A percentile compares a stretch with the other conserved stretches of the same genome.
Evolutionary conservation across 2,113 vertebrate species (phyloP).

Genomic region (Pomatorhinus ruficollis): DNA sequence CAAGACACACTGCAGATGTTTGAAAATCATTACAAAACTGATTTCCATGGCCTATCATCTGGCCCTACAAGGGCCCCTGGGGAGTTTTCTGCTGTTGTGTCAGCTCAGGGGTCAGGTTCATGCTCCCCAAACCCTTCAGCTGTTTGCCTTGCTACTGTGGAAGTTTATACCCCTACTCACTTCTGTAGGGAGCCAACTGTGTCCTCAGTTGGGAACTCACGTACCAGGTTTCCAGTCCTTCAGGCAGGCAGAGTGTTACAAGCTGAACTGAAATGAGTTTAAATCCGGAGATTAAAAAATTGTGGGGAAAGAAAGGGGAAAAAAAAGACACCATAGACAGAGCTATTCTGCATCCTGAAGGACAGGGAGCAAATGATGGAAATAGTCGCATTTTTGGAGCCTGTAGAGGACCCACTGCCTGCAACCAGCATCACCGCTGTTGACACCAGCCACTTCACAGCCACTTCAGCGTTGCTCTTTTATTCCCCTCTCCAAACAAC

Average conservation of each 20-base stretch:
- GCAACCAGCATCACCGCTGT: neutral
- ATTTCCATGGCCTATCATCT: neutral
- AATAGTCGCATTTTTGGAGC: neutral
- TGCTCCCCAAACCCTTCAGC: neutral
- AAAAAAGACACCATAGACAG: neutral
- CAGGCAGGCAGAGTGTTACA: neutral
- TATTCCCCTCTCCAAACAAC: neutral
- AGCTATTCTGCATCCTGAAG: neutral
- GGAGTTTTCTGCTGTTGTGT: neutral
- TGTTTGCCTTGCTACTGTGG: neutral
- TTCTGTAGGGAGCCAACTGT: neutral
- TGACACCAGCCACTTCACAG: neutral
- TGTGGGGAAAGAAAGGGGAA: rapidly evolving
- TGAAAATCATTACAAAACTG: neutral
- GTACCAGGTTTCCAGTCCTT: neutral
- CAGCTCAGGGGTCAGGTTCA: neutral
- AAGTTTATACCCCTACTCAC: neutral
- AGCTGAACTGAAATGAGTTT: rapidly evolving
- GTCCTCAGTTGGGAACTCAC: neutral
- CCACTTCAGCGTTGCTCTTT: neutral
- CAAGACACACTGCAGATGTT: neutral
- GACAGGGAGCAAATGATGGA: neutral
- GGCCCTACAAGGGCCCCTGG: neutral
- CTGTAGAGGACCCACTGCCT: neutral
- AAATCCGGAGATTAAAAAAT: neutral